phyloP scores from a whole-genome alignment of 2,113 vertebrate species.

The Agelaius phoeniceus region DNA sequence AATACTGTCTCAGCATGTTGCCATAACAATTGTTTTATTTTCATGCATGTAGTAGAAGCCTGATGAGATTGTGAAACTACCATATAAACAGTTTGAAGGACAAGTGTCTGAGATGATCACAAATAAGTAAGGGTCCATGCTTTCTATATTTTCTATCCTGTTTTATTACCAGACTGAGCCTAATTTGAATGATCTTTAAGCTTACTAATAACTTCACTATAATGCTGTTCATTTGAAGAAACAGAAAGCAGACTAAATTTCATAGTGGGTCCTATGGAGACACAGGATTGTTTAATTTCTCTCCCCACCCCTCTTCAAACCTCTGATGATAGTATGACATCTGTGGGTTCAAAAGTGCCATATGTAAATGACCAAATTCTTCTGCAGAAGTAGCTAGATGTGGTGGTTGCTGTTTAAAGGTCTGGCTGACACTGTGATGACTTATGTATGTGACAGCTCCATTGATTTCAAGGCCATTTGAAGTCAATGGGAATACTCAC shows the following conservation, averaged over 20 bases:
- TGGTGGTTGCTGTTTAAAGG: neutral
- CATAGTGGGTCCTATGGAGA: neutral
- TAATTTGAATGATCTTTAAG: neutral
- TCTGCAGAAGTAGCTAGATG: neutral
- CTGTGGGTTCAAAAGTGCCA: neutral
- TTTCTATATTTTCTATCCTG: neutral
- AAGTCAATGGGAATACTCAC: neutral
- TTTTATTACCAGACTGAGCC: neutral
- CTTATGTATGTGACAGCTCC: neutral
- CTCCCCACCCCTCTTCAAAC: neutral
- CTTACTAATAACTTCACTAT: neutral
- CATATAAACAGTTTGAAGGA: neutral
- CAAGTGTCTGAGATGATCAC: neutral
- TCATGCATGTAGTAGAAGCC: neutral
- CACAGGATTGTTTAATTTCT: neutral
- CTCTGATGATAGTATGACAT: neutral
- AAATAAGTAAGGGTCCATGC: neutral
- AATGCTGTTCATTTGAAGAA: neutral
- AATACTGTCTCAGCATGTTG: neutral
- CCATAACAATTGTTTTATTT: slow-evolving; percentile 30
- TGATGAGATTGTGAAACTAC: neutral
- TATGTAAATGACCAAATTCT: neutral
- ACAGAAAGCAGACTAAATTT: neutral
- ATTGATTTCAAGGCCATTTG: neutral
- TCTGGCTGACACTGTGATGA: neutral